phyloP scores from a whole-genome alignment of 2,113 vertebrate species.

The Porphyrio hochstetteri region DNA sequence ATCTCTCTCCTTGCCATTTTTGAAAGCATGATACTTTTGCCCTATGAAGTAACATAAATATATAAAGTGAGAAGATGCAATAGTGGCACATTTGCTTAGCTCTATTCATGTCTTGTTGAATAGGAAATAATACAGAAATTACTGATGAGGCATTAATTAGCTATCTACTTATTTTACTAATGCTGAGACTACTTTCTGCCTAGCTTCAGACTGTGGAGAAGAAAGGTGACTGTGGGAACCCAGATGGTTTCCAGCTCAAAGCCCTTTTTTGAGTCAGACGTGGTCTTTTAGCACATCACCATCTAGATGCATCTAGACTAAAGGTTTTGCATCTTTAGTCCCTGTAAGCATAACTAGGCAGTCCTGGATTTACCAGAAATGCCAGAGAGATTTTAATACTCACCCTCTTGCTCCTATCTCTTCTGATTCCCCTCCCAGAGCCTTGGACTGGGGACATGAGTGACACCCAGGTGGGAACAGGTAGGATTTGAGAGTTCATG shows the following conservation, averaged over 20 bases:
- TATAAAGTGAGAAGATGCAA: not conserved
- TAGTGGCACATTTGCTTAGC: not conserved
- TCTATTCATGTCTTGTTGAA: not conserved
- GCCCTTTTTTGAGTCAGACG: not conserved
- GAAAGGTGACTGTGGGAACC: not conserved
- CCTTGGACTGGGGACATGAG: accelerated
- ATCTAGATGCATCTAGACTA: not conserved
- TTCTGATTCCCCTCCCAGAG: not conserved
- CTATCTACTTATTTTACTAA: not conserved
- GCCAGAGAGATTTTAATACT: not conserved
- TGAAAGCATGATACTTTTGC: not conserved
- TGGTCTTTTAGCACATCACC: not conserved
- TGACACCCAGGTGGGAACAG: not conserved
- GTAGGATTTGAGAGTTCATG: not conserved
- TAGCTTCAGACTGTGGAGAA: not conserved
- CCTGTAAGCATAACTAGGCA: not conserved
- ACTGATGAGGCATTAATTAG: not conserved
- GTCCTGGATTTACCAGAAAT: not conserved
- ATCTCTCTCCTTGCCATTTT: not conserved
- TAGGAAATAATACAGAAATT: not conserved
- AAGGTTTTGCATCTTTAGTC: not conserved
- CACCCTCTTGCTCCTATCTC: not conserved
- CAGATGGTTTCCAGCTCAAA: not conserved
- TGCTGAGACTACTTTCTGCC: not conserved
- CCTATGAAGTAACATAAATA: not conserved